These are phyloP conservation scores for Daphoenositta chrysoptera DNA, from an alignment of 2,113 vertebrate genomes.

Conservation along the genomic window DNA sequence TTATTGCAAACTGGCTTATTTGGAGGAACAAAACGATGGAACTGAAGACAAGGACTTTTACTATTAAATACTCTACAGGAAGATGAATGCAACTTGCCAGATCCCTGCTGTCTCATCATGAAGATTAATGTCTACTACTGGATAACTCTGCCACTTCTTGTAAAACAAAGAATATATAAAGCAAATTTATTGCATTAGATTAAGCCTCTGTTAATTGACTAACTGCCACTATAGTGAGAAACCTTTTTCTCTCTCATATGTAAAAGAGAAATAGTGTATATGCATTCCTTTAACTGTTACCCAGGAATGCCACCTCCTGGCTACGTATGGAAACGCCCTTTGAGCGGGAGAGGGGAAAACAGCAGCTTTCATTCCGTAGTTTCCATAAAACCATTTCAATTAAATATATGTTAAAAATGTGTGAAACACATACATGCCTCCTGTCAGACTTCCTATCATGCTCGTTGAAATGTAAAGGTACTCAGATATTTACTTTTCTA, in stretches of 20 bases:
- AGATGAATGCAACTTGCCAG: conserved; percentile 6
- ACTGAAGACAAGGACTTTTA: not conserved
- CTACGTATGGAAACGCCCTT: not conserved
- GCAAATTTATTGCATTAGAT: not conserved
- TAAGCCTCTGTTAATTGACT: conserved; percentile 25
- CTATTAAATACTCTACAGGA: not conserved
- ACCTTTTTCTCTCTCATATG: not conserved
- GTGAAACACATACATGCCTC: not conserved
- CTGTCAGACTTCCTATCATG: not conserved
- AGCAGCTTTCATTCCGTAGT: not conserved
- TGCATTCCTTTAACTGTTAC: not conserved
- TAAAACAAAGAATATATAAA: not conserved
- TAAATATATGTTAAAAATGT: not conserved
- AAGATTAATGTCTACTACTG: conserved; percentile 13
- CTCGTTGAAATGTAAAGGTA: not conserved
- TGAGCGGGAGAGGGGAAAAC: not conserved
- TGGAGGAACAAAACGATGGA: not conserved
- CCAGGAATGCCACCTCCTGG: conserved; percentile 63
- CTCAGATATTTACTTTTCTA: not conserved
- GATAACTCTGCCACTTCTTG: not conserved
- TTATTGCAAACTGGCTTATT: not conserved
- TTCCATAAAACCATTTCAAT: not conserved
- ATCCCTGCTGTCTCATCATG: conserved; percentile 6
- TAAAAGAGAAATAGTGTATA: not conserved
- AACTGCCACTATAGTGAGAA: not conserved